Conservation (phyloP, 1,140 invertebrate genomes). For the Stegodyphus mimosarum region DNA sequence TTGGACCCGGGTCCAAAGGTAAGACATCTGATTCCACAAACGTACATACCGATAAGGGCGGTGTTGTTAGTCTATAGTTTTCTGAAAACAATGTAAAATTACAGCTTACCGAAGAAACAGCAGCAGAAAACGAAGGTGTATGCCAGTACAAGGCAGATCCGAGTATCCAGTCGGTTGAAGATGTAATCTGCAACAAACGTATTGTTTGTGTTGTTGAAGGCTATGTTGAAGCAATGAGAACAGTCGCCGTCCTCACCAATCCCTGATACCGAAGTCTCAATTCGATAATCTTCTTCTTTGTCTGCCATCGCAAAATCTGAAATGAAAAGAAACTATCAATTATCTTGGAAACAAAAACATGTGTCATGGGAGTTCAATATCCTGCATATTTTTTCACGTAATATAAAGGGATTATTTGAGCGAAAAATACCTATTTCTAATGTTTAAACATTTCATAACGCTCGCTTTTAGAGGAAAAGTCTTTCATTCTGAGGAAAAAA, state of each 20-base stretch:
- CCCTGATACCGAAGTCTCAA: not conserved
- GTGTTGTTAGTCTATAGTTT: no score
- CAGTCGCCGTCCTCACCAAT: not conserved
- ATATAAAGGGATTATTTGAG: no score
- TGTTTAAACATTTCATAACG: no score
- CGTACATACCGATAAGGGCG: no score
- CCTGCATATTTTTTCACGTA: no score
- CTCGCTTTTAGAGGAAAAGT: no score
- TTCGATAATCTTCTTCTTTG: constrained; percentile 9
- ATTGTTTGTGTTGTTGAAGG: constrained; percentile 62
- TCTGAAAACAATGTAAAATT: not conserved
- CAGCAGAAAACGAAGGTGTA: constrained; percentile 62
- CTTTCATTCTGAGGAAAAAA: no score
- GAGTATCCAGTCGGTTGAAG: constrained; percentile 48
- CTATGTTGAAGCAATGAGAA: not conserved
- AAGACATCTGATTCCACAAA: no score
- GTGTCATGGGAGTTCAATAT: no score
- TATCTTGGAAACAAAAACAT: no score
- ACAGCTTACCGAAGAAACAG: constrained; percentile 60
- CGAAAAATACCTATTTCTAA: no score
- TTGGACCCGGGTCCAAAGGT: no score
- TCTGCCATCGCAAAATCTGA: constrained; percentile 26
- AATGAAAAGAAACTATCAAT: not conserved
- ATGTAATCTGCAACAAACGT: constrained; percentile 65
- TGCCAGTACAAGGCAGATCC: constrained; percentile 49